Base-by-base conservation (phyloP, 2,888 invertebrate species). In the Silvanus unidentatus region DNA sequence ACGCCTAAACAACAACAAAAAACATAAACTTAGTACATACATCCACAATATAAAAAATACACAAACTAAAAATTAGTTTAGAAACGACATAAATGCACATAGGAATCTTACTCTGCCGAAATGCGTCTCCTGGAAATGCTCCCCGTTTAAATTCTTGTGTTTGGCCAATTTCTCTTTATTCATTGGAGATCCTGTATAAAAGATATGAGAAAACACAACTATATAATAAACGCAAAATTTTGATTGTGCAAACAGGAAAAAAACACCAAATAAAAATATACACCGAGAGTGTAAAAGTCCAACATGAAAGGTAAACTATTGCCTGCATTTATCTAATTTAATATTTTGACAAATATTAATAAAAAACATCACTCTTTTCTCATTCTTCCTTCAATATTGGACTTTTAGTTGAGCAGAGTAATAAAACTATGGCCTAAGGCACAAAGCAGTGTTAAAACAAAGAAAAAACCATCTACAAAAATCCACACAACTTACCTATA, bases 401-500 rank as follows among this genome's bases (percentile, higher is more conserved):
- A 9, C 10, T 28, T 28, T 28, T n/a, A 8, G 10, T 12, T n/a
- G 4, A 32, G 32, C 32, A 32, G 32, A 32, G 32, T 32, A 32
- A 32, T 12, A 32, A 32, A 12, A 5, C 32, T 32, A 12, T 32
- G 32, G 6, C 32, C n/a, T 5, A 22, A 22, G 22, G 4, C 3
- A 22, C 8, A 22, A 22, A 22, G 8, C 22, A 22, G 22, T 22
- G 22, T 8, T 8, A 22, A 22, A 22, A 22, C 3, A 22, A 22
- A 22, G 8, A 22, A 22, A 22, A 22, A 22, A 22, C 8, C 22
- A 32, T 8, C n/a, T 12, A 32, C 13, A 22, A 39, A 16, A 27
- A 22, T n/a, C n/a, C n/a, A n/a, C n/a, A n/a, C 12, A 32, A 76
- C 85, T 84, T 70, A 91, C 98, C 98, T 70, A 95, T 86, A 79